A percentile compares a stretch with the other conserved stretches of the same genome.
Evolutionary conservation across 2,888 invertebrate genomes (phyloP).

Genomic region (Tetheella fluctuosa): DNA sequence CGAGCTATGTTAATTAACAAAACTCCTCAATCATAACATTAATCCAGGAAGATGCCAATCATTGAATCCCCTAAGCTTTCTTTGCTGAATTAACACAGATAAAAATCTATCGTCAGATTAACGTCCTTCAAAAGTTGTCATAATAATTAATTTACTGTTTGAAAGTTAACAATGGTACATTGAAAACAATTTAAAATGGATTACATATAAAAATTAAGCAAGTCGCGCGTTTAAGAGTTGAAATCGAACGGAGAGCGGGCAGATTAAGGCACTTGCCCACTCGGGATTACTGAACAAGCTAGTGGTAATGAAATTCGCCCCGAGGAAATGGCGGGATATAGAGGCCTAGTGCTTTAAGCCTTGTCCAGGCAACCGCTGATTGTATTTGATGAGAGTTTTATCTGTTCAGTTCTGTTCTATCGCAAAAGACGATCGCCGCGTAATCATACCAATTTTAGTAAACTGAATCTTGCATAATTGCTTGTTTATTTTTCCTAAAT

Average conservation of each 20-base stretch:
- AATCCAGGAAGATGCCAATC: conserved; percentile 60
- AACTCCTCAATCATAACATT: conserved; percentile 38
- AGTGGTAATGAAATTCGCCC: conserved; percentile 82
- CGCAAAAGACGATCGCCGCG: conserved; percentile 55
- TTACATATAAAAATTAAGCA: conserved; percentile 79
- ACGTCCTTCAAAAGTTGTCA: conserved; percentile 70
- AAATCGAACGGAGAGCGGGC: conserved; percentile 73
- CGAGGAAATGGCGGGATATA: conserved; percentile 73
- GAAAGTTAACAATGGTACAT: conserved; percentile 70
- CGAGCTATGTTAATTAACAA: conserved; percentile 3
- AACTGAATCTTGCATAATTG: conserved; percentile 12
- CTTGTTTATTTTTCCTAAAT: neutral
- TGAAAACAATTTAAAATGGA: conserved; percentile 79
- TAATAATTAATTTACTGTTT: conserved; percentile 73
- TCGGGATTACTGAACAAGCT: conserved; percentile 75
- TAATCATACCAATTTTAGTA: conserved; percentile 68
- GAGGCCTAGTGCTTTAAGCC: conserved; percentile 78
- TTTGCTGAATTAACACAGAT: conserved; percentile 75
- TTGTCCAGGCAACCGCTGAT: conserved; percentile 76
- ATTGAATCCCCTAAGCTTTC: conserved; percentile 48
- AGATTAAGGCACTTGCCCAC: conserved; percentile 78
- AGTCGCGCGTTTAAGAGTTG: conserved; percentile 75
- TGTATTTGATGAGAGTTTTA: conserved; percentile 82
- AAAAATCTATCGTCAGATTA: conserved; percentile 74
- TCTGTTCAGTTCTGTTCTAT: conserved; percentile 74